phyloP scores from a whole-genome alignment of 2,113 vertebrate genomes.

The Sardina pilchardus region DNA sequence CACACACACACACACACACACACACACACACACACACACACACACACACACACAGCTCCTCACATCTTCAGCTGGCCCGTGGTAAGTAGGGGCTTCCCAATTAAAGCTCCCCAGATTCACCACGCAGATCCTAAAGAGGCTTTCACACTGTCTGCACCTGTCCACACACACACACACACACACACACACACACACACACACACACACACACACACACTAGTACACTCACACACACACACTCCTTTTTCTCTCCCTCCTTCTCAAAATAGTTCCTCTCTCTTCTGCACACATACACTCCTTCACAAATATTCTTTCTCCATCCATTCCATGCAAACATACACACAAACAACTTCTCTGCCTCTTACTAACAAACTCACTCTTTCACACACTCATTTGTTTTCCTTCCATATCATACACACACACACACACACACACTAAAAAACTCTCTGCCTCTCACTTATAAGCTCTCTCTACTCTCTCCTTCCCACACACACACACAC shows the following conservation, averaged over 20 bases:
- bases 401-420: not conserved
- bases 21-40: not conserved
- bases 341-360: too few species aligned
- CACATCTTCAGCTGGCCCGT: not conserved
- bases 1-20: too few species aligned
- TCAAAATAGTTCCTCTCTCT: not conserved
- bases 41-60: not conserved
- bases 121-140: not conserved
- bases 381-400: constrained; percentile 25
- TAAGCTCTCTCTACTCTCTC: not conserved
- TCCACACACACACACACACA: not conserved
- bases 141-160: not conserved
- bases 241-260: too few species aligned
- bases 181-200: not conserved
- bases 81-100: not conserved
- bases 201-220: not conserved
- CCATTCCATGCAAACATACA: too few species aligned
- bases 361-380: not conserved
- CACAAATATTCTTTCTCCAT: too few species aligned
- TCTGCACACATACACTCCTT: constrained; percentile 2
- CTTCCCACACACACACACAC: not conserved
- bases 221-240: not conserved
- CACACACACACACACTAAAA: not conserved
- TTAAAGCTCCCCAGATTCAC: not conserved
- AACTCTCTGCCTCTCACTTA: too few species aligned